These are phyloP conservation scores for Machimus atricapillus DNA, from an alignment of 2,888 invertebrate genomes.

Conservation along the genomic window DNA sequence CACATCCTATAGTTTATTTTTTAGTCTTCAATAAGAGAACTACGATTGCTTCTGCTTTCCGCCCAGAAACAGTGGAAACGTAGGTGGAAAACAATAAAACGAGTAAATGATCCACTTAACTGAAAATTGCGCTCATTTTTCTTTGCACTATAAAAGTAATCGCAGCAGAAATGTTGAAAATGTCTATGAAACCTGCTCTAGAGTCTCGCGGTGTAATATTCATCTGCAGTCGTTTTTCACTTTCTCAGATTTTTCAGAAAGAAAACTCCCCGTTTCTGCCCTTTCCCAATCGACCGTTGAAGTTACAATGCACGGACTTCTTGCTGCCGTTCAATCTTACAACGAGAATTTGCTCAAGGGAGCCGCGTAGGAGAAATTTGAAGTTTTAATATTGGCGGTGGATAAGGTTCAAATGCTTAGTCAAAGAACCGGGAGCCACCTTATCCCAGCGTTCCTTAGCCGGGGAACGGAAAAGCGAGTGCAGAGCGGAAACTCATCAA, in stretches of 20 bases:
- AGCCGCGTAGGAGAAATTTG: background rate
- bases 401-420: background rate
- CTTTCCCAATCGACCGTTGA: constrained; percentile 22
- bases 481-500: constrained; percentile 26
- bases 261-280: constrained; percentile 5
- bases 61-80: background rate
- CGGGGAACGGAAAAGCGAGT: background rate
- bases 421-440: background rate
- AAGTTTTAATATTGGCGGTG: constrained; percentile 9
- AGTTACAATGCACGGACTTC: constrained; percentile 31
- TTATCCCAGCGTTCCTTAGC: background rate
- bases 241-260: background rate
- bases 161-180: constrained; percentile 19
- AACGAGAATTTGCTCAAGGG: background rate
- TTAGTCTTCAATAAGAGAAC: background rate
- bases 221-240: constrained; percentile 39
- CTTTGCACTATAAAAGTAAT: constrained; percentile 32
- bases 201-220: constrained; percentile 20
- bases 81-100: constrained; percentile 40
- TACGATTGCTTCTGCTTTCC: background rate
- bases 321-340: constrained; percentile 17
- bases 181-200: background rate
- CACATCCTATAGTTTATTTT: background rate
- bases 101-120: constrained; percentile 45
- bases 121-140: constrained; percentile 44